These are phyloP conservation scores for Mionectes macconnelli DNA, from an alignment of 2,113 vertebrate genomes.

Conservation along the genomic window DNA sequence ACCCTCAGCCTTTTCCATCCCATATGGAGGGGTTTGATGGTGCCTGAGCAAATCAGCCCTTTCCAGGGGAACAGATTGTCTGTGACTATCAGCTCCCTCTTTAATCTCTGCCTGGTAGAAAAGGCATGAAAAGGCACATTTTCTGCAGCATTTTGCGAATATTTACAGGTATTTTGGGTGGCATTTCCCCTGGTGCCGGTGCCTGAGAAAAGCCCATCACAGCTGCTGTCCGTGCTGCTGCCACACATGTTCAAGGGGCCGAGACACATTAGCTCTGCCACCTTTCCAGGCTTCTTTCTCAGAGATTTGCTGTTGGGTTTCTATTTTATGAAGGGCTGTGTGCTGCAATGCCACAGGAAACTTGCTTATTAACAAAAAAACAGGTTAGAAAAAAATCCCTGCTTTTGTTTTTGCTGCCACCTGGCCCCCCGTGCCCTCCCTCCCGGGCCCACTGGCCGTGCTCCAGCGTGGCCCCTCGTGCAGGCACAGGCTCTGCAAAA, in stretches of 20 bases:
- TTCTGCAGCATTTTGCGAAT: accelerated
- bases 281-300: background rate
- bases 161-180: background rate
- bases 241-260: accelerated
- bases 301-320: background rate
- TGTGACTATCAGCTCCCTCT: background rate
- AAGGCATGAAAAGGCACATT: background rate
- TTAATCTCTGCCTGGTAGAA: background rate
- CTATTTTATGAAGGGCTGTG: background rate
- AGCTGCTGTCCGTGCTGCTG: background rate
- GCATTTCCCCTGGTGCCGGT: background rate
- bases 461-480: background rate
- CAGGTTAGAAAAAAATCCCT: background rate
- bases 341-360: background rate
- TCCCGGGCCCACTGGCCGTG: background rate
- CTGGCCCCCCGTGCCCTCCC: background rate
- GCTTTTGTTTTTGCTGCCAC: background rate
- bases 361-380: background rate
- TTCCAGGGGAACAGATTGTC: background rate
- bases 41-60: background rate
- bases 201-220: background rate
- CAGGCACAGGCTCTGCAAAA: background rate
- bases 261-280: accelerated
- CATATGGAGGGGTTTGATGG: background rate
- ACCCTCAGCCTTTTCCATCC: background rate